These are phyloP conservation scores for Drosophila nebulosa DNA, from an alignment of 1,140 invertebrate genomes.

Conservation along the genomic window DNA sequence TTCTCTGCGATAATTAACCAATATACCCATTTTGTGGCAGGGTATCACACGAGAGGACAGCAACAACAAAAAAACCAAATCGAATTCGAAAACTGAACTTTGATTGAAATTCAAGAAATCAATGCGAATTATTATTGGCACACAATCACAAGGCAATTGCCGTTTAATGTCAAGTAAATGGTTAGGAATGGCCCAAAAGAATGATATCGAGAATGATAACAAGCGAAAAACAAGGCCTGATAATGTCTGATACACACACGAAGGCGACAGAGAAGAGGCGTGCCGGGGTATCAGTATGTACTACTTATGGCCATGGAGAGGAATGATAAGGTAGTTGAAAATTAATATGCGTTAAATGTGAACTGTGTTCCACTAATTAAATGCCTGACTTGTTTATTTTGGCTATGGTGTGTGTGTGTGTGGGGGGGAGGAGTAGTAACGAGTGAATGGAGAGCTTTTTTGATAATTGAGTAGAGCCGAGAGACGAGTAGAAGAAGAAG, in stretches of 20 bases:
- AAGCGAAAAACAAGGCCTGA: constrained; percentile 39
- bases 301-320: constrained; percentile 9
- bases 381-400: not conserved
- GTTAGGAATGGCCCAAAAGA: not conserved
- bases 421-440: not conserved
- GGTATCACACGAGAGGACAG: not conserved
- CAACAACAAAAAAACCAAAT: not conserved
- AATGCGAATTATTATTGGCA: constrained; percentile 28
- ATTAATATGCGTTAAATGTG: constrained; percentile 61
- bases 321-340: constrained; percentile 42
- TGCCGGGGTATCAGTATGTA: not conserved
- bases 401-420: too few relatives aligned
- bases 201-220: constrained; percentile 44
- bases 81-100: constrained; percentile 11
- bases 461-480: not conserved
- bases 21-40: not conserved
- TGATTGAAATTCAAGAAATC: constrained; percentile 66
- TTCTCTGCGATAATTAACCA: not conserved
- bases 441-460: not conserved
- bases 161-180: constrained; percentile 34
- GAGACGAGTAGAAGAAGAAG: not conserved
- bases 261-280: too few relatives aligned
- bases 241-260: constrained; percentile 13
- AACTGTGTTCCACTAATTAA: constrained; percentile 21
- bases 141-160: constrained; percentile 21